Evolutionary conservation across 2,888 invertebrate species (phyloP), one percentile per base, ranked within the genome.

Genomic region (Drosophila suboccidentalis): DNA sequence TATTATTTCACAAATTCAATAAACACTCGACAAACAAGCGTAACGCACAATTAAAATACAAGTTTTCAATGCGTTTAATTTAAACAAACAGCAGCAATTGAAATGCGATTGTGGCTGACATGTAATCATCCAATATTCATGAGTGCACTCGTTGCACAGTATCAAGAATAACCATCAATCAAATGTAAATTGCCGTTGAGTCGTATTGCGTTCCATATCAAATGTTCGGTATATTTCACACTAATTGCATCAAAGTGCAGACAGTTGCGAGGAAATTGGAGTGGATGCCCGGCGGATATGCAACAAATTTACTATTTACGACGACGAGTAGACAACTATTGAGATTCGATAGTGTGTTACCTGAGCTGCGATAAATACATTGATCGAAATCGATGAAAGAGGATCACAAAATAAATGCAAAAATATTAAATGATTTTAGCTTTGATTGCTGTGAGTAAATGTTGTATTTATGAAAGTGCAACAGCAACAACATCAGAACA

Each of bases 171-270:
- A 36, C 46, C 71, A 75, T 80, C 80, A 82, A 80, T 80, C 80
- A 80, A 82, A 59, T 64, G 36, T 71, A 59, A 81, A 81, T 80
- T 75, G 69, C 75, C 74, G 65, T 66, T 61, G 60, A 71, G 32
- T 80, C 61, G 36, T 41, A 75, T 75, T 71, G 72, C 68, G 47
- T 54, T 76, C 50, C 50, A 75, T 80, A 55, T 66, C 61, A 72
- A 69, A 72, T 69, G 64, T 47, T 55, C 49, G 44, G 64, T 46
- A 68, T 68, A 68, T 60, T 70, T 44, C 66, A 59, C 61, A 67
- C 80, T 78, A 78, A 78, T 78, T 78, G 80, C 72, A 64, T 72
- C 61, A 79, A 71, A 63, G 75, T 71, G 68, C 54, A 26, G 38
- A 38, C 54, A 22, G 19, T 22, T 8, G 44, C 32, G 22, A 46